These are phyloP conservation scores for Anthrax anthrax DNA, from an alignment of 2,888 invertebrate genomes.

Conservation along the genomic window DNA sequence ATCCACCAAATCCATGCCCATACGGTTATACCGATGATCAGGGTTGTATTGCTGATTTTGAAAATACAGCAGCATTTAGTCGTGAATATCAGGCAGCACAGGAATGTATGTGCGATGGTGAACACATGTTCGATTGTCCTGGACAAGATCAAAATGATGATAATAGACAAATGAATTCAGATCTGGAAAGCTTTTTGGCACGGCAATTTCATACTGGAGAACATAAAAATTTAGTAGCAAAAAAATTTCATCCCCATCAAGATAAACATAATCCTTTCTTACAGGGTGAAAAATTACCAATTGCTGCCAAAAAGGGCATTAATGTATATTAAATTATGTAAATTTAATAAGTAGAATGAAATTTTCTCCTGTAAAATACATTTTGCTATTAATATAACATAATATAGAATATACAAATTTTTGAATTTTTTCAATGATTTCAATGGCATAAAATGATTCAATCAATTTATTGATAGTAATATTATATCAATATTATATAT, in stretches of 20 bases:
- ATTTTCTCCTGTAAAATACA: no score
- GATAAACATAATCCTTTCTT: slow-evolving; percentile 65
- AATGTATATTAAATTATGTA: slow-evolving; percentile 36
- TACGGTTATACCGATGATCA: slow-evolving; percentile 77
- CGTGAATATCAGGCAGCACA: slow-evolving; percentile 83
- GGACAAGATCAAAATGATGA: slow-evolving; percentile 28
- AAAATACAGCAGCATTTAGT: slow-evolving; percentile 90
- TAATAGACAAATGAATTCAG: slow-evolving; percentile 34
- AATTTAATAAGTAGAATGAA: no score
- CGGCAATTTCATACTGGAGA: slow-evolving; percentile 37
- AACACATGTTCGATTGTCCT: slow-evolving; percentile 93
- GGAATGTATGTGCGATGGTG: slow-evolving; percentile 94
- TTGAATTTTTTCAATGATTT: no score
- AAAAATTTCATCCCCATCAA: slow-evolving; percentile 51
- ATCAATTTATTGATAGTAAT: no score
- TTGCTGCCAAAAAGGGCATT: slow-evolving; percentile 86
- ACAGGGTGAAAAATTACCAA: slow-evolving; percentile 71
- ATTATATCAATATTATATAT: no score
- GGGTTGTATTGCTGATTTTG: slow-evolving; percentile 81
- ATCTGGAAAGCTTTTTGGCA: slow-evolving; percentile 52
- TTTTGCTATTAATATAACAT: no score
- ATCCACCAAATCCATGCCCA: slow-evolving; percentile 98
- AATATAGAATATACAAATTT: no score
- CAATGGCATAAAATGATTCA: no score
- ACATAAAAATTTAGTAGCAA: slow-evolving; percentile 59